These are phyloP conservation scores for Cosmia trapezina DNA, from an alignment of 2,888 invertebrate genomes.

Conservation along the genomic window DNA sequence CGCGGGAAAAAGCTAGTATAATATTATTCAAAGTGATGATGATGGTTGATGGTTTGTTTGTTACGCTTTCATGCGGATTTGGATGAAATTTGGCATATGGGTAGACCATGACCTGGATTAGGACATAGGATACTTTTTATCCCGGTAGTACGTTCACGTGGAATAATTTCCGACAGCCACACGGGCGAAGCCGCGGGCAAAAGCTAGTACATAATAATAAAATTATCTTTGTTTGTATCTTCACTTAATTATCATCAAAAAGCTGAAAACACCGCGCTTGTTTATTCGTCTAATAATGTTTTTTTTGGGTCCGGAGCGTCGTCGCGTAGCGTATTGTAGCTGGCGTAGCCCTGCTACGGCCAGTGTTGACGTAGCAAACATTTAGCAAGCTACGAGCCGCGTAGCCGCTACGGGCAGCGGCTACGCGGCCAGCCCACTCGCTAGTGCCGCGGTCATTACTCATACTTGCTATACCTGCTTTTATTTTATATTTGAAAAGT, in stretches of 20 bases:
- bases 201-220: constrained; percentile 12
- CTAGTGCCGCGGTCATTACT: constrained; percentile 30
- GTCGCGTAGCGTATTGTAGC: constrained; percentile 48
- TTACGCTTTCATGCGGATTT: no score
- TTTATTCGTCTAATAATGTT: constrained; percentile 54
- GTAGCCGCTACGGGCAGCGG: constrained; percentile 43
- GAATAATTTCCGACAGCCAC: no score
- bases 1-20: no score
- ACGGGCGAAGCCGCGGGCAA: no score
- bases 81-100: no score
- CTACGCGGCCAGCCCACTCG: constrained; percentile 25
- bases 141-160: no score
- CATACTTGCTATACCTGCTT: constrained; percentile 10
- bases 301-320: constrained; percentile 37
- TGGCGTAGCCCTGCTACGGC: constrained; percentile 56
- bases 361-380: constrained; percentile 74
- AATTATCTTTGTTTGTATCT: constrained; percentile 54
- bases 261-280: constrained; percentile 31
- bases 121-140: no score
- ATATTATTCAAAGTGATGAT: no score
- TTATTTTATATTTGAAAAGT: constrained; percentile 25
- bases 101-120: no score
- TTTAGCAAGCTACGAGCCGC: constrained; percentile 63
- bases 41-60: no score
- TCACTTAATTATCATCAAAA: constrained; percentile 52